Percentiles rank a stretch among this genome's conserved stretches.
phyloP scores from a whole-genome alignment of 1,140 invertebrate genomes.

The Wasmannia auropunctata region DNA sequence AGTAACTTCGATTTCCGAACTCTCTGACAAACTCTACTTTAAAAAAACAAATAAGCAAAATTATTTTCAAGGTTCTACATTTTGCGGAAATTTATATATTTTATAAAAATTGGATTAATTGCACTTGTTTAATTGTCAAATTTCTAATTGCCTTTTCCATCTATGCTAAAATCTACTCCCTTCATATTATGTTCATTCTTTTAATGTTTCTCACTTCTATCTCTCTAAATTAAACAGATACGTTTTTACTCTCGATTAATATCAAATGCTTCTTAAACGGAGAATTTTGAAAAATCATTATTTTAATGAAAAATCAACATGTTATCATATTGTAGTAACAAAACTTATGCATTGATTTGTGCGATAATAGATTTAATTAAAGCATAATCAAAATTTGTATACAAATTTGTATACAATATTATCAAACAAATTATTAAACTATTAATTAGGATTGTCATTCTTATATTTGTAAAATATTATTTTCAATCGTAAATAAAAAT shows the following conservation, averaged over 20 bases:
- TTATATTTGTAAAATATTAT: constrained; percentile 22
- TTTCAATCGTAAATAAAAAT: constrained; percentile 31
- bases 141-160: not conserved
- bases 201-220: not conserved
- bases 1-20: not conserved
- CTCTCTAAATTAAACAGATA: not conserved
- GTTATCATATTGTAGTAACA: not conserved
- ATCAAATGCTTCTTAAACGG: not conserved
- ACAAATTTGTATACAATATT: not conserved
- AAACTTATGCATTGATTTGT: not conserved
- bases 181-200: not conserved
- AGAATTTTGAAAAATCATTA: not conserved
- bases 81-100: not conserved
- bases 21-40: not conserved
- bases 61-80: not conserved
- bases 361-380: constrained; percentile 29
- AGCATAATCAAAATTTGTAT: constrained; percentile 11
- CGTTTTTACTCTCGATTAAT: not conserved
- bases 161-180: not conserved
- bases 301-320: not conserved
- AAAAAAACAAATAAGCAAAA: not conserved
- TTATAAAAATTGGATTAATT: not conserved
- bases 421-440: constrained; percentile 11
- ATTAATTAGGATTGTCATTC: constrained; percentile 33
- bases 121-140: not conserved